Evolutionary conservation across 2,888 invertebrate species (phyloP), one percentile per base, ranked within the genome.

Genomic region (Diloba caeruleocephala): DNA sequence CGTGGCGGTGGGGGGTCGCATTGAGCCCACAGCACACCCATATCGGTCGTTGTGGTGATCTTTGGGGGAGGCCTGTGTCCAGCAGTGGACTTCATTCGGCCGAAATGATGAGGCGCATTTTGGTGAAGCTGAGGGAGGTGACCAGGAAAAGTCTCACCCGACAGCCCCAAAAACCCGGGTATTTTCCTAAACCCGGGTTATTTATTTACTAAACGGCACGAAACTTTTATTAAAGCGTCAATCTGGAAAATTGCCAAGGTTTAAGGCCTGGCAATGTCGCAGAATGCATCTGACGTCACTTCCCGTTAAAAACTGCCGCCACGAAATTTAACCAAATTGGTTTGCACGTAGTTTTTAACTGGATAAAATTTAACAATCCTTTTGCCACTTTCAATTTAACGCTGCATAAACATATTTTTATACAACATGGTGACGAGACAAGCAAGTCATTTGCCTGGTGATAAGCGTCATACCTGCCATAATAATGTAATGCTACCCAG

Each of bases 141-240:
- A 21, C 10, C 3, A 28, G 13, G 10, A 34, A 63, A 48, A 36
- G 3, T 23, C 19, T 39, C 34, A 49, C 43, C 49, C 21, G 19
- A 13, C 6, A 6, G 19, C 32, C 36, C 12, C 8, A 48, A 64
- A 64, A 60, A 43, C 25, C 19, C 5, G 15, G 38, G 19, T 31
- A 4, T 32, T 13, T 44, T 41, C 1, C 37, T 58, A 64, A 50
- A 1, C 3, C 28, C 41, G 52, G 28, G 41, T 41, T 57, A 71
- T 66, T 71, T 46, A 61, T 52, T 46, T 32, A 43, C 44, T 46
- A 49, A 51, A 49, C 64, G 54, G 14, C 48, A 32, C 43, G 54
- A 52, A 66, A 58, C 42, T 69, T 69, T 71, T 66, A 61, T 61
- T 64, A 57, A 61, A 68, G 53, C 65, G 23, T 48, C 33, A 37